These are phyloP conservation scores for Rugalucina vietnamica DNA, from an alignment of 2,888 invertebrate species.

Conservation along the genomic window DNA sequence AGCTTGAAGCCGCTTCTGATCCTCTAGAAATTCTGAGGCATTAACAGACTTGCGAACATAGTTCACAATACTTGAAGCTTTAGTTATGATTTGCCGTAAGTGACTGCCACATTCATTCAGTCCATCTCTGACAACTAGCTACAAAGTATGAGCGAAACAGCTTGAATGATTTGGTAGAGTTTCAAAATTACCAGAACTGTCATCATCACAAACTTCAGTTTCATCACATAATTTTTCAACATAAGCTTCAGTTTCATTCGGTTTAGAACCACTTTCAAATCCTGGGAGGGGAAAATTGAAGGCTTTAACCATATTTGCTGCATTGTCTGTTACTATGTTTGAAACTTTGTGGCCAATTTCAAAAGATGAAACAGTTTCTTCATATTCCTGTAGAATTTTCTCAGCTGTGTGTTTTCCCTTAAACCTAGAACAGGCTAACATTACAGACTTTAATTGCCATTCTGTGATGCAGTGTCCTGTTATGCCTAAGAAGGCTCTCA, in stretches of 20 bases:
- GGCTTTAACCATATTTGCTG: conserved; percentile 48
- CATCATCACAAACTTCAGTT: neutral
- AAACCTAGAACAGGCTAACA: conserved; percentile 31
- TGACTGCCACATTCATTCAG: neutral
- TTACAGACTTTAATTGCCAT: conserved; percentile 27
- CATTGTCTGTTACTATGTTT: conserved; percentile 51
- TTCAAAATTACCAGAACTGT: neutral
- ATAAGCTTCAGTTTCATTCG: conserved; percentile 1
- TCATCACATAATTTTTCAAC: conserved; percentile 2
- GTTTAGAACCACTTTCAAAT: neutral
- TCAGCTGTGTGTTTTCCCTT: conserved; percentile 47
- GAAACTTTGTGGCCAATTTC: conserved; percentile 36
- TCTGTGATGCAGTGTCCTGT: conserved; percentile 49
- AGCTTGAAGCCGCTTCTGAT: too few species aligned
- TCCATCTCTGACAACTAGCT: neutral
- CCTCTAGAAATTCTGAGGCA: too few species aligned
- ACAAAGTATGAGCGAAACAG: neutral
- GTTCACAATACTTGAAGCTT: conserved; percentile 39
- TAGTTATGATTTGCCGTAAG: conserved; percentile 23
- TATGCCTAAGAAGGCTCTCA: conserved; percentile 36
- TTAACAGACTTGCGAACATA: too few species aligned
- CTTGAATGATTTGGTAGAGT: neutral
- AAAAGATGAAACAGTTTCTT: conserved; percentile 37
- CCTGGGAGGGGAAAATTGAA: conserved; percentile 38
- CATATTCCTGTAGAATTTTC: conserved; percentile 41